Evolutionary conservation across 2,113 vertebrate species (phyloP).

Genomic region (Neolamprologus longior): DNA sequence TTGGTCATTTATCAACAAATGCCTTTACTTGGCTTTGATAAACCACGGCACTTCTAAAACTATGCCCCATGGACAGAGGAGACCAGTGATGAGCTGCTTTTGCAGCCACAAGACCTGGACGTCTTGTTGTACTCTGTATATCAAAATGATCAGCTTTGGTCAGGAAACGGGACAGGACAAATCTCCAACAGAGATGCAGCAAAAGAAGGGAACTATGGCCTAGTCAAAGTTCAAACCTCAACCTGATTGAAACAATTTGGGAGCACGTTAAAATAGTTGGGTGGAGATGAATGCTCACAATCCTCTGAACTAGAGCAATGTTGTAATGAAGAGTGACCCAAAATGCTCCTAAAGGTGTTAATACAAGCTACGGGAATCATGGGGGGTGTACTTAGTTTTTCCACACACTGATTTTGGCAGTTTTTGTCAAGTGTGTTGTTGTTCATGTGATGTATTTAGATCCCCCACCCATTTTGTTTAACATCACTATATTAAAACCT

Average conservation of each 20-base stretch:
- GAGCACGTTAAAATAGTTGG: not conserved
- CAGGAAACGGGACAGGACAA: not conserved
- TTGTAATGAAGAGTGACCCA: not conserved
- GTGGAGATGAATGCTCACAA: not conserved
- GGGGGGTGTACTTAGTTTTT: not conserved
- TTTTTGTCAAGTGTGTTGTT: not conserved
- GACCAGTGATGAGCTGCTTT: not conserved
- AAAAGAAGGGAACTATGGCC: not conserved
- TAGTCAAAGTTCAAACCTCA: not conserved
- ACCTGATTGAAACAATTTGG: not conserved
- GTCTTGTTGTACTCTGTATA: not conserved
- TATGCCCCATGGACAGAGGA: not conserved
- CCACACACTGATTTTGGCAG: not conserved
- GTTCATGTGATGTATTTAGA: not conserved
- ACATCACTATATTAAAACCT: not conserved
- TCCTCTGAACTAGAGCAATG: not conserved
- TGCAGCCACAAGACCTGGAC: not conserved
- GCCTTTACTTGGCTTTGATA: not conserved
- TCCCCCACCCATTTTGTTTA: not conserved
- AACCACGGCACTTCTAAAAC: not conserved
- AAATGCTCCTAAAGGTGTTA: not conserved
- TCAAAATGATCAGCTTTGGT: not conserved
- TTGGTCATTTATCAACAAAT: not conserved
- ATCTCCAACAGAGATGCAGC: not conserved
- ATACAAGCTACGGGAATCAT: not conserved